phyloP scores from a whole-genome alignment of 2,113 vertebrate genomes.

The Chlorodrepanis virens region DNA sequence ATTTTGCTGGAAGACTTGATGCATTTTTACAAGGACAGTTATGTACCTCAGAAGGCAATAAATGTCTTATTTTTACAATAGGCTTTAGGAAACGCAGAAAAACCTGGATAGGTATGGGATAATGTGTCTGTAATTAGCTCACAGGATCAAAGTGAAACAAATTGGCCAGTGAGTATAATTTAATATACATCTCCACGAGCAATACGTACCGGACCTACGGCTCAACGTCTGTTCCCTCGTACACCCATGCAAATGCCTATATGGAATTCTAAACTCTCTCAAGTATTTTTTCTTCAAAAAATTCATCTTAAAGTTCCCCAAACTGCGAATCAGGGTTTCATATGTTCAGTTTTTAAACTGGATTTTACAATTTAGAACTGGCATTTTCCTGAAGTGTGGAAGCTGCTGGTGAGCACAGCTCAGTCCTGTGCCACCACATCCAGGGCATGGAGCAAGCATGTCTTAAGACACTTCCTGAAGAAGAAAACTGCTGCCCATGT shows the following conservation, averaged over 20 bases:
- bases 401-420: not conserved
- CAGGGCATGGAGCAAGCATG: not conserved
- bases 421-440: not conserved
- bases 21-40: not conserved
- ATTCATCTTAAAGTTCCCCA: not conserved
- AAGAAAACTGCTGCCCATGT: not conserved
- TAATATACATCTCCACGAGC: not conserved
- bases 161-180: not conserved
- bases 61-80: not conserved
- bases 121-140: not conserved
- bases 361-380: not conserved
- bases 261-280: not conserved
- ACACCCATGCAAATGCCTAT: not conserved
- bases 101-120: not conserved
- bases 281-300: not conserved
- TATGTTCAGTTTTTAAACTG: not conserved
- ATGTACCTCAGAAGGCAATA: not conserved
- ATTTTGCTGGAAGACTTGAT: not conserved
- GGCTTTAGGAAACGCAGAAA: not conserved
- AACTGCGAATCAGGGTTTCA: not conserved
- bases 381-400: not conserved
- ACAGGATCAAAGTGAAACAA: not conserved
- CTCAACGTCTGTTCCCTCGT: not conserved
- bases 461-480: not conserved
- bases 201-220: fast-evolving